These are phyloP conservation scores for Urophycis tenuis DNA, from an alignment of 2,797 vertebrate genomes.

Conservation along the genomic window DNA sequence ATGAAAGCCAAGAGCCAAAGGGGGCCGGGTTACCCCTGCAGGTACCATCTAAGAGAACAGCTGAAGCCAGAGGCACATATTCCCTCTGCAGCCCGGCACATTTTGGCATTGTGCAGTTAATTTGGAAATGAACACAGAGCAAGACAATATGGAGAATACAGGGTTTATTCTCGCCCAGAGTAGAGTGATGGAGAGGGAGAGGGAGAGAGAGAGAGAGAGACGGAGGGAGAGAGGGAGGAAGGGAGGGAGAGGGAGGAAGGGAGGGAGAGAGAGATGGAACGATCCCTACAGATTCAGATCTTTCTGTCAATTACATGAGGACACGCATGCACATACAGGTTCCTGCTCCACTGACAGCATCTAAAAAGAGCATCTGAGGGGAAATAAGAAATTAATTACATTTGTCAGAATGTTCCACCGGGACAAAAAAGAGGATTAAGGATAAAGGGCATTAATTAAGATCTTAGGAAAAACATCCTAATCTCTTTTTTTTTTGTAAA, in stretches of 20 bases:
- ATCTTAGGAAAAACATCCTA: neutral
- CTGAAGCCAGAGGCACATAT: neutral
- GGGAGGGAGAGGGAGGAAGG: neutral
- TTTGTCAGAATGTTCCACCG: conserved; percentile 2
- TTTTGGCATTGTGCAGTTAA: neutral
- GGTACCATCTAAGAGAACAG: neutral
- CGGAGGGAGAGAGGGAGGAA: neutral
- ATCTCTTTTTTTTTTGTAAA: neutral
- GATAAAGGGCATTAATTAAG: conserved; percentile 5
- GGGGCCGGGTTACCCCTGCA: neutral
- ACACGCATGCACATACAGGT: neutral
- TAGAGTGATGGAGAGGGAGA: neutral
- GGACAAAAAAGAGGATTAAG: neutral
- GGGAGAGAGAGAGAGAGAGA: neutral
- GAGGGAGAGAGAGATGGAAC: neutral
- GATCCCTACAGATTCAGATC: neutral
- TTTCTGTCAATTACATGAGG: neutral
- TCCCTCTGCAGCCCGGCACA: neutral
- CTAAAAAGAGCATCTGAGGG: conserved; percentile 1
- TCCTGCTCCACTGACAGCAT: conserved; percentile 2
- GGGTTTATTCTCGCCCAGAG: neutral
- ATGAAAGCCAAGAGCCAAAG: neutral
- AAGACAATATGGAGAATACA: neutral
- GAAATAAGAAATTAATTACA: conserved; percentile 4
- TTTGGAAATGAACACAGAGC: neutral